Conservation (phyloP, 2,888 invertebrate genomes). For the Polymixis lichenea region DNA sequence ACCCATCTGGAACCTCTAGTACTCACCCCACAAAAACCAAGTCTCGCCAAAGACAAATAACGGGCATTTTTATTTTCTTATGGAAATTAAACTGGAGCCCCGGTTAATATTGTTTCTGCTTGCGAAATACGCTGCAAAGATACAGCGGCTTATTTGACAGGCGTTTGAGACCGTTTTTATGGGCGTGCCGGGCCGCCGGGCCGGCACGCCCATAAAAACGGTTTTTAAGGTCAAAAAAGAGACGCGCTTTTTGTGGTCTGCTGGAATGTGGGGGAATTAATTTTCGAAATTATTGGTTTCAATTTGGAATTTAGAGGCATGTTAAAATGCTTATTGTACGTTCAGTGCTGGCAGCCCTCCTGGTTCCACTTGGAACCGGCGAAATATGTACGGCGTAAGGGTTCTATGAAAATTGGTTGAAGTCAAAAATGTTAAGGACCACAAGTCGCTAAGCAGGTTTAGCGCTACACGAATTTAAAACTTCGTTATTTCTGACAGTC, state of each 20-base stretch:
- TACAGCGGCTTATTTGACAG: slow-evolving; percentile 72
- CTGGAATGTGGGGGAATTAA: slow-evolving; percentile 3
- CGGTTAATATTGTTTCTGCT: slow-evolving; percentile 74
- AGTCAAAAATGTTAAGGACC: neutral
- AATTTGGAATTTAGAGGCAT: neutral
- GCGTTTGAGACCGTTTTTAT: slow-evolving; percentile 55
- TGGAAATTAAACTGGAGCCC: slow-evolving; percentile 73
- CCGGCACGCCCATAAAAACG: no score
- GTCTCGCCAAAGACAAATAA: slow-evolving; percentile 64
- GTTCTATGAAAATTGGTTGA: no score
- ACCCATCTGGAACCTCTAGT: slow-evolving; percentile 33
- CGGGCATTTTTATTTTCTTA: slow-evolving; percentile 76
- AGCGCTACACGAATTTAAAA: neutral
- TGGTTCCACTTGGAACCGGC: neutral
- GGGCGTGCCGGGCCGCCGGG: slow-evolving; percentile 2
- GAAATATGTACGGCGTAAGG: no score
- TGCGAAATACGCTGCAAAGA: slow-evolving; percentile 65
- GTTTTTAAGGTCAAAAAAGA: no score
- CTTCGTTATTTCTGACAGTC: neutral
- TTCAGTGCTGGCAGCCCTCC: no score
- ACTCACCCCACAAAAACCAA: slow-evolving; percentile 57
- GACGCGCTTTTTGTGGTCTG: slow-evolving; percentile 28
- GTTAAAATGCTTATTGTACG: neutral
- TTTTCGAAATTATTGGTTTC: neutral
- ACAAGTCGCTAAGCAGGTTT: neutral